Evolutionary conservation across 2,888 invertebrate genomes (phyloP).

Genomic region (Cotesia congregata): DNA sequence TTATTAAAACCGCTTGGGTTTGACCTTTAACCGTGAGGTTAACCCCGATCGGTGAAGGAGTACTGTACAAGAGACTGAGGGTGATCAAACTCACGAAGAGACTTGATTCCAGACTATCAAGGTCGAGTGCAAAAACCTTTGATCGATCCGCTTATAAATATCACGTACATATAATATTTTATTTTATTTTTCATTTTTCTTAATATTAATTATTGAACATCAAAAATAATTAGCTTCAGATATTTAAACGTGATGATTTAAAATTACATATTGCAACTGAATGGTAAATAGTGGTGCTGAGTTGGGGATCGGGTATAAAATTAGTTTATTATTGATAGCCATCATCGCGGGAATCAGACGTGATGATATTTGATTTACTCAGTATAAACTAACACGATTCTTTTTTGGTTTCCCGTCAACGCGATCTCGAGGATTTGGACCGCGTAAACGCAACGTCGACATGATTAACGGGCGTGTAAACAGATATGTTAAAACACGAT

Average conservation of each 20-base stretch:
- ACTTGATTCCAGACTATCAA: slow-evolving; percentile 37
- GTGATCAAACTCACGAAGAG: slow-evolving; percentile 25
- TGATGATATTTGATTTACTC: neutral
- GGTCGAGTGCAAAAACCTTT: slow-evolving; percentile 28
- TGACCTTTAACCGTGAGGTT: slow-evolving; percentile 46
- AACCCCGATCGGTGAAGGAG: slow-evolving; percentile 25
- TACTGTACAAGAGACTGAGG: slow-evolving; percentile 1
- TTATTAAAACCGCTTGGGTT: slow-evolving; percentile 59
- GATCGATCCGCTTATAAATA: slow-evolving; percentile 36
- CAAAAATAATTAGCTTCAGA: neutral
- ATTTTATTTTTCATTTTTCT: slow-evolving; percentile 20
- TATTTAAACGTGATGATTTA: too few species aligned
- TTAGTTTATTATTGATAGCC: neutral
- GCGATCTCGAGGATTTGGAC: slow-evolving; percentile 29
- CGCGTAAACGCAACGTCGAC: slow-evolving; percentile 50
- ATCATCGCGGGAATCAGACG: neutral
- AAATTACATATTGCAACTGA: too few species aligned
- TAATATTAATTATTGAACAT: neutral
- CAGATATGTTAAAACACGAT: slow-evolving; percentile 68
- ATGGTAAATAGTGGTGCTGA: too few species aligned
- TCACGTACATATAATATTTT: slow-evolving; percentile 13
- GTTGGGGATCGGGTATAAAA: neutral
- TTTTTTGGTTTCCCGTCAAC: slow-evolving; percentile 16
- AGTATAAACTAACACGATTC: neutral
- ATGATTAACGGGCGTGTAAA: slow-evolving; percentile 69